phyloP scores from a whole-genome alignment of 1,140 invertebrate genomes.

The Listronotus oregonensis region DNA sequence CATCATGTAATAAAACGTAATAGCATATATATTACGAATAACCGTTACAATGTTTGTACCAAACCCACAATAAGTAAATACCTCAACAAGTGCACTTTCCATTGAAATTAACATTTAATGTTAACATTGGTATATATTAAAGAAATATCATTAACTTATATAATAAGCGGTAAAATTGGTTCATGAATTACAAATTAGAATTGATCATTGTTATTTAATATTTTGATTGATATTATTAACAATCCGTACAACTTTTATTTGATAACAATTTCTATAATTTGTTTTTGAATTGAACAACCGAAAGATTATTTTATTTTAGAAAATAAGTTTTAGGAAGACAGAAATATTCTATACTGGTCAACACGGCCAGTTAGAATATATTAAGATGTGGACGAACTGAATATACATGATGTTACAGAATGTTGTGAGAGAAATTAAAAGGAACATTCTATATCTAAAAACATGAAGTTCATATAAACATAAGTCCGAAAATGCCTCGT shows the following conservation, averaged over 20 bases:
- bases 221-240: background rate
- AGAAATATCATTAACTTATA: slow-evolving; percentile 24
- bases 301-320: too few species aligned
- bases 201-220: slow-evolving; percentile 14
- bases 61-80: slow-evolving; percentile 25
- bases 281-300: too few species aligned
- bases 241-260: background rate
- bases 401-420: too few species aligned
- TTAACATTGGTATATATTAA: slow-evolving; percentile 10
- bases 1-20: too few species aligned
- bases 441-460: too few species aligned
- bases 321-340: too few species aligned
- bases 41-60: slow-evolving; percentile 12
- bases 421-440: too few species aligned
- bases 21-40: background rate
- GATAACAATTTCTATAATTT: background rate
- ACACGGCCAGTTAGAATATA: too few species aligned
- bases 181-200: slow-evolving; percentile 21
- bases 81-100: slow-evolving; percentile 28
- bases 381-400: too few species aligned
- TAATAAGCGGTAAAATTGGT: slow-evolving; percentile 22
- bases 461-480: too few species aligned
- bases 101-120: slow-evolving; percentile 19
- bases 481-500: too few species aligned
- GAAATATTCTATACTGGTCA: too few species aligned